A percentile compares a stretch with the other conserved stretches of the same genome.
Evolutionary conservation across 2,113 vertebrate species (phyloP).

Genomic region (Equus quagga): DNA sequence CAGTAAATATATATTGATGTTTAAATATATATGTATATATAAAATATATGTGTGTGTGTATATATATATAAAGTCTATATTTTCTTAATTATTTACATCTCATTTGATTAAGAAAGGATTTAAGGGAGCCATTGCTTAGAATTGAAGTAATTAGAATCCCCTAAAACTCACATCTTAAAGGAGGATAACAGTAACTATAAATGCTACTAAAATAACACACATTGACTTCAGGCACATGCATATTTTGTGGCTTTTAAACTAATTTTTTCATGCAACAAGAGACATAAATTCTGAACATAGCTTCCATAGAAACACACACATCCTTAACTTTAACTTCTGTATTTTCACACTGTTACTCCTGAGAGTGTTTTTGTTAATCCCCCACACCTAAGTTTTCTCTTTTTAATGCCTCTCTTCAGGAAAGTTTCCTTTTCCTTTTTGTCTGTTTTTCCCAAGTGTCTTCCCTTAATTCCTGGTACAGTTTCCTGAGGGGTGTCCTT

Average conservation of each 20-base stretch:
- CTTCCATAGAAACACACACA: not conserved
- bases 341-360: not conserved
- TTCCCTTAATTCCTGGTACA: not conserved
- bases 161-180: not conserved
- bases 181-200: not conserved
- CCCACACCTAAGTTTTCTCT: not conserved
- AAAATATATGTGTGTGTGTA: not conserved
- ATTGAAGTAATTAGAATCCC: not conserved
- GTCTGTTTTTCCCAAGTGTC: not conserved
- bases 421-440: not conserved
- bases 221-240: not conserved
- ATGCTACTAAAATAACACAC: not conserved
- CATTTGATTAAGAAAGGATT: constrained; percentile 8
- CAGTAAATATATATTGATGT: not conserved
- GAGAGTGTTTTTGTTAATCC: not conserved
- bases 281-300: not conserved
- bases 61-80: not conserved
- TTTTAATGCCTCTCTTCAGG: not conserved
- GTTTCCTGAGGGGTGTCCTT: not conserved
- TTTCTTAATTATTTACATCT: not conserved
- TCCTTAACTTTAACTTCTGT: not conserved
- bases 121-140: not conserved
- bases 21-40: not conserved
- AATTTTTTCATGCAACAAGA: not conserved
- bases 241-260: constrained; percentile 31